phyloP scores from a whole-genome alignment of 2,888 invertebrate species.

The Mesorhabditis spiculigera region DNA sequence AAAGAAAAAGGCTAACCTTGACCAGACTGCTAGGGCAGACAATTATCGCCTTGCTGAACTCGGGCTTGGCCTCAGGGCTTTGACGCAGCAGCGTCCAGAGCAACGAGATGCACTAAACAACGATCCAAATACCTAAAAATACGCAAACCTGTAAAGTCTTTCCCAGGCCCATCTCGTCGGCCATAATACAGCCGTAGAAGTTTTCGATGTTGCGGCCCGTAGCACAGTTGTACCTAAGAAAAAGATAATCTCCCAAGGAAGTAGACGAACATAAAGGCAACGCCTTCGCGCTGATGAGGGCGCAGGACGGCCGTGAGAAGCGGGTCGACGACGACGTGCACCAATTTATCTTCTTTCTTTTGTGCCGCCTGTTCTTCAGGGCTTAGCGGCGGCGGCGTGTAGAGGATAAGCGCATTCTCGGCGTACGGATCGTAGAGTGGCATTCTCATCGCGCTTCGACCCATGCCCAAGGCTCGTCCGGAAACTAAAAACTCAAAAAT shows the following conservation, averaged over 20 bases:
- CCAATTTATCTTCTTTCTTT: conserved; percentile 67
- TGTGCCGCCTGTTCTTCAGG: conserved; percentile 83
- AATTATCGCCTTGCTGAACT: conserved; percentile 86
- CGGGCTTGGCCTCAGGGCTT: conserved; percentile 83
- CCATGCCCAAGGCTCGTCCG: conserved; percentile 46
- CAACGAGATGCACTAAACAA: conserved; percentile 76
- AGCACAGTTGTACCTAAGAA: conserved; percentile 79
- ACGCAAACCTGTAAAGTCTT: conserved; percentile 79
- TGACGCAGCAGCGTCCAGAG: conserved; percentile 69
- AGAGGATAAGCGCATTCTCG: conserved; percentile 71
- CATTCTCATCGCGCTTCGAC: conserved; percentile 33
- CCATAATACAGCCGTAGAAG: conserved; percentile 88
- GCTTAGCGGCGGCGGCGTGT: conserved; percentile 74
- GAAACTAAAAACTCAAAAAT: conserved; percentile 31
- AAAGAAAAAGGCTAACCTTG: conserved; percentile 64
- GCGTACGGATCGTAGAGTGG: conserved; percentile 54
- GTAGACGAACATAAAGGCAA: conserved; percentile 78
- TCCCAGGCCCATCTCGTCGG: conserved; percentile 90
- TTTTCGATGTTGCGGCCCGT: conserved; percentile 76
- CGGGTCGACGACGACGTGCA: conserved; percentile 97
- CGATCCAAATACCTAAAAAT: background rate
- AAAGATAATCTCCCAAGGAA: background rate
- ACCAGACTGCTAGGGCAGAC: conserved; percentile 96
- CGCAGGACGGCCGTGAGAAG: conserved; percentile 80
- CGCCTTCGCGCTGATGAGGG: conserved; percentile 97